phyloP scores from a whole-genome alignment of 2,113 vertebrate genomes.

The Alaudala cheleensis region DNA sequence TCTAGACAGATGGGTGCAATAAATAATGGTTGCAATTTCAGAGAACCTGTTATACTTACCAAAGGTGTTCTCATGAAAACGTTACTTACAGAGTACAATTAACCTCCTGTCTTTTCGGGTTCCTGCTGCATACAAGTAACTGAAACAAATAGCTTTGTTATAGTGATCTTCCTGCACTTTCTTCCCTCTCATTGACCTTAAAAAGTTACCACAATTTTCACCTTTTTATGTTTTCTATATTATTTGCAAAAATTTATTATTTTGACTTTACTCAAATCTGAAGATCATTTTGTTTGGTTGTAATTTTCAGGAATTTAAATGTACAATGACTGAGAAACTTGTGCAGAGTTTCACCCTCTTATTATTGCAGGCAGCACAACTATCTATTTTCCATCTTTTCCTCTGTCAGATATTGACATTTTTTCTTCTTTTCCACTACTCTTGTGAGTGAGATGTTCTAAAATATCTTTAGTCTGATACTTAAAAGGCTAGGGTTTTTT shows the following conservation, averaged over 20 bases:
- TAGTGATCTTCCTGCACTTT: neutral
- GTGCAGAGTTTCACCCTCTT: neutral
- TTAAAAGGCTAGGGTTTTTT: neutral
- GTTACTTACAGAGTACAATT: constrained; percentile 7
- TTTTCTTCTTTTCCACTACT: neutral
- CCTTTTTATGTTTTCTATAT: neutral
- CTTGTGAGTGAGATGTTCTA: neutral
- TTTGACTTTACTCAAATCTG: neutral
- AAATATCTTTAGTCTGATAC: neutral
- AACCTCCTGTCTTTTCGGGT: constrained; percentile 3
- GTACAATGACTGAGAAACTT: neutral
- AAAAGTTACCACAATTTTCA: neutral
- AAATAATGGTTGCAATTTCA: neutral
- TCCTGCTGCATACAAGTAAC: neutral
- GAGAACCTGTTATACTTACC: neutral
- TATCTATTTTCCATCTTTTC: neutral
- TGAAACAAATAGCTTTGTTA: neutral
- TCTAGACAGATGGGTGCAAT: neutral
- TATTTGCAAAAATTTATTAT: neutral
- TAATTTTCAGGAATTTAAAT: neutral
- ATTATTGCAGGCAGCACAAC: neutral
- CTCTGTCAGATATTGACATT: neutral
- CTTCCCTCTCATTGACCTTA: neutral
- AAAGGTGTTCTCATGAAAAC: neutral
- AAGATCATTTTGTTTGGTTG: neutral